Conservation (phyloP, 2,797 vertebrate genomes). For the Epinephelus malabaricus region DNA sequence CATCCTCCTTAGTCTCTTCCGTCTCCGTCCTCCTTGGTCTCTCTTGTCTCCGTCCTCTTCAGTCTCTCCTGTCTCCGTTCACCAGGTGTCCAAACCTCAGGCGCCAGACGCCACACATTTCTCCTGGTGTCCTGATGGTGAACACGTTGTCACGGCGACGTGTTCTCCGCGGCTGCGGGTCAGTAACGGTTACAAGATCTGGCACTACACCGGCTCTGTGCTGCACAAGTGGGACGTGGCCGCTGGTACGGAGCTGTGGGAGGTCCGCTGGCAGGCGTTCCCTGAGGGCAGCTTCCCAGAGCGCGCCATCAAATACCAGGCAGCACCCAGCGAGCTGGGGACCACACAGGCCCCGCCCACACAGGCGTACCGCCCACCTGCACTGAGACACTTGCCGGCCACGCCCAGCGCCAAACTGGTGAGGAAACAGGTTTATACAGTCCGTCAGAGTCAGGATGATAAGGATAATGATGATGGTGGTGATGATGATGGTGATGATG, state of each 20-base stretch:
- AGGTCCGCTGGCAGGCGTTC: conserved; percentile 93
- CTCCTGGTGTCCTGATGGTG: conserved; percentile 95
- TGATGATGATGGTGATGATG: no score
- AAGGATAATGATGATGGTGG: no score
- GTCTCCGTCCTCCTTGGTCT: no score
- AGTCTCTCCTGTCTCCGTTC: no score
- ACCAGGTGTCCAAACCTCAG: conserved; percentile 91
- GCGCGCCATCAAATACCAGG: conserved; percentile 85
- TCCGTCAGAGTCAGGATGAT: no score
- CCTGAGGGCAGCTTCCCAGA: conserved; percentile 87
- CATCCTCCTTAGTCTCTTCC: no score
- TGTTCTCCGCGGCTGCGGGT: conserved; percentile 94
- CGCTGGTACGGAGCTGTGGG: conserved; percentile 89
- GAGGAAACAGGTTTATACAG: conserved; percentile 62
- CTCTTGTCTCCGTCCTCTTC: no score
- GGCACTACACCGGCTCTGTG: conserved; percentile 94
- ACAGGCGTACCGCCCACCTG: conserved; percentile 93
- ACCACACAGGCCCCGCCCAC: conserved; percentile 84
- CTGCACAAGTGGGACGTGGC: conserved; percentile 83
- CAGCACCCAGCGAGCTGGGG: conserved; percentile 83
- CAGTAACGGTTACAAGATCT: conserved; percentile 93
- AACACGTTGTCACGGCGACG: conserved; percentile 94
- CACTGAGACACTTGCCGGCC: conserved; percentile 91
- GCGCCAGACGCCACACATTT: conserved; percentile 93
- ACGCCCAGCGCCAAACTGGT: conserved; percentile 90